A percentile compares a stretch with the other conserved stretches of the same genome.
Evolutionary conservation across 1,140 invertebrate species (phyloP).

Genomic region (Archegozetes longisetosus): DNA sequence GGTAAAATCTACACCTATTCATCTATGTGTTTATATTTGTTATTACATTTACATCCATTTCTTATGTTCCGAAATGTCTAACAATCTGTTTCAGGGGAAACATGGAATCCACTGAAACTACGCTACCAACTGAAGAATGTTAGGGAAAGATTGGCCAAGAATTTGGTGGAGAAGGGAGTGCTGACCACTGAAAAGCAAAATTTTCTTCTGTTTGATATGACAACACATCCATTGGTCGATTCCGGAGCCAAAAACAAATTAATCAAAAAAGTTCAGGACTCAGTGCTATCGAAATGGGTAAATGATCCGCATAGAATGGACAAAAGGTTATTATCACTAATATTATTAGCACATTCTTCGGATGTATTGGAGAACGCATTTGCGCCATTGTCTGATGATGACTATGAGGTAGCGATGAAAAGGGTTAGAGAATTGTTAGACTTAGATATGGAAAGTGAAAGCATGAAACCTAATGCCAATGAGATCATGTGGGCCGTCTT

Average conservation of each 20-base stretch:
- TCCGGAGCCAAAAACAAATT: constrained; percentile 87
- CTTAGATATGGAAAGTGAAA: constrained; percentile 85
- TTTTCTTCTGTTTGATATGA: constrained; percentile 99
- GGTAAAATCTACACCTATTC: constrained; percentile 41
- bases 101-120: constrained; percentile 98
- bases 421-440: constrained; percentile 86
- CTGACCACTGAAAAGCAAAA: constrained; percentile 99
- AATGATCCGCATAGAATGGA: constrained; percentile 97
- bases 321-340: constrained; percentile 71
- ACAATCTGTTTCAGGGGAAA: constrained; percentile 58
- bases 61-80: background rate
- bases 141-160: constrained; percentile 93
- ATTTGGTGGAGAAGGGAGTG: constrained; percentile 99
- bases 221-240: constrained; percentile 95
- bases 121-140: constrained; percentile 98
- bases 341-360: constrained; percentile 90
- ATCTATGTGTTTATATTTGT: background rate
- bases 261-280: constrained; percentile 97
- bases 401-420: constrained; percentile 96
- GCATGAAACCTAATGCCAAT: constrained; percentile 64
- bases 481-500: constrained; percentile 98
- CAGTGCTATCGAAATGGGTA: constrained; percentile 86
- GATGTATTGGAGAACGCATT: constrained; percentile 99
- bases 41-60: constrained; percentile 14
- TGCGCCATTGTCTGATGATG: constrained; percentile 90